Conservation (phyloP, 2,113 vertebrate species). For the Hippocampus guttulatus region DNA sequence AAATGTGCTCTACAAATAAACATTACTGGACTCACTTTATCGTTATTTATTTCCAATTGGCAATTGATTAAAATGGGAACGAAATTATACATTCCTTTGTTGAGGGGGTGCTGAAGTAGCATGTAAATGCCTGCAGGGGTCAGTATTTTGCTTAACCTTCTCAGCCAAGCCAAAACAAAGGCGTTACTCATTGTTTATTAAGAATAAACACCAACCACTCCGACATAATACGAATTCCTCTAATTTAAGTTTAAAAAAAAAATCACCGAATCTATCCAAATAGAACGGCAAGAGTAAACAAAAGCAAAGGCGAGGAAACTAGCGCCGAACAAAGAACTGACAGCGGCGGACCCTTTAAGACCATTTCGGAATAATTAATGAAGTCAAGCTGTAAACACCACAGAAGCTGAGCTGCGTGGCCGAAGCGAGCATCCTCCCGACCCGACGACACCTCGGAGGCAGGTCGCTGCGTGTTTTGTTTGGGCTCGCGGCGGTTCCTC, state of each 20-base stretch:
- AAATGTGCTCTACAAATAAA: background rate
- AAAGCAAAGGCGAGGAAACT: background rate
- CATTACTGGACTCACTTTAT: no score
- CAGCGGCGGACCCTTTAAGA: constrained; percentile 59
- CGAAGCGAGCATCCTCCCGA: constrained; percentile 51
- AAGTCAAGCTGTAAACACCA: constrained; percentile 73
- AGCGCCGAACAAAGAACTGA: background rate
- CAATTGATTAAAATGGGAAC: background rate
- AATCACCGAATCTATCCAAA: background rate
- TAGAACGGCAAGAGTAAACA: background rate
- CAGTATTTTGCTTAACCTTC: constrained; percentile 45
- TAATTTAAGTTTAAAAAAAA: no score
- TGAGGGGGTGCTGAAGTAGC: constrained; percentile 13
- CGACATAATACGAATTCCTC: no score
- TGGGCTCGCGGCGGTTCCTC: constrained; percentile 32
- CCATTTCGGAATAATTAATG: constrained; percentile 61
- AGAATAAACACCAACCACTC: background rate
- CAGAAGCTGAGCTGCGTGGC: constrained; percentile 69
- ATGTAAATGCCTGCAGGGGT: constrained; percentile 32
- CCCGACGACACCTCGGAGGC: constrained; percentile 25
- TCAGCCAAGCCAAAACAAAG: constrained; percentile 13
- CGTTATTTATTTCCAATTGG: no score
- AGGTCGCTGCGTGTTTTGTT: constrained; percentile 32
- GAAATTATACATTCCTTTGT: background rate
- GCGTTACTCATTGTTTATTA: constrained; percentile 5